Conservation (phyloP, 2,113 vertebrate species). For the Willisornis vidua region DNA sequence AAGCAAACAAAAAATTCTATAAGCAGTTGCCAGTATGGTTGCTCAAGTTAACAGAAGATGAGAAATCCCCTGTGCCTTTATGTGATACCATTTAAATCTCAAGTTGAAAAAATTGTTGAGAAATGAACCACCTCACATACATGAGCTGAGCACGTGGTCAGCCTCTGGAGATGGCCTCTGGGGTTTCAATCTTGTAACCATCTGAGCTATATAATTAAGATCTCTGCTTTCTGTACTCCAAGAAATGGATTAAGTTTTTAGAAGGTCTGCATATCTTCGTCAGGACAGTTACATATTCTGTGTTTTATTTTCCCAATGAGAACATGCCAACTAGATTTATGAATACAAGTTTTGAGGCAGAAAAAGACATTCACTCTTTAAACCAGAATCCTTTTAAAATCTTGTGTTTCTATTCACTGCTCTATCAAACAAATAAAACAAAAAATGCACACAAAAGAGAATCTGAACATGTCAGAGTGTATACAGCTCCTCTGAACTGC, state of each 20-base stretch:
- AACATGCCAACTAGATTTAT: not conserved
- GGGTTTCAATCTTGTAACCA: not conserved
- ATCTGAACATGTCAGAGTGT: not conserved
- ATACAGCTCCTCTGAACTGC: not conserved
- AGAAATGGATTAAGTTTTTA: not conserved
- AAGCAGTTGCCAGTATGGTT: not conserved
- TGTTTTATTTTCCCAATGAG: not conserved
- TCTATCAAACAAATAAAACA: not conserved
- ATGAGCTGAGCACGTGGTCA: not conserved
- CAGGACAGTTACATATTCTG: not conserved
- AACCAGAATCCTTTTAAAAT: not conserved
- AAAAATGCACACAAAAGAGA: not conserved
- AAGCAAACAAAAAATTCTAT: not conserved
- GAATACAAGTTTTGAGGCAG: not conserved
- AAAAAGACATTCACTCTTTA: not conserved
- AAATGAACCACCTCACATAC: not conserved
- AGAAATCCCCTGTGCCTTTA: not conserved
- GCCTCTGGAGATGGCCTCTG: not conserved
- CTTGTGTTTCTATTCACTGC: not conserved
- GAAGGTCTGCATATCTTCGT: not conserved
- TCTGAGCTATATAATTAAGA: not conserved
- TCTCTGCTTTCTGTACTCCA: not conserved
- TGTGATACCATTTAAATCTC: not conserved
- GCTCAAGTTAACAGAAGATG: not conserved
- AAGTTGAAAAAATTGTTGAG: not conserved